These are phyloP conservation scores for Alsophila aescularia DNA, from an alignment of 2,888 invertebrate species.

Conservation along the genomic window DNA sequence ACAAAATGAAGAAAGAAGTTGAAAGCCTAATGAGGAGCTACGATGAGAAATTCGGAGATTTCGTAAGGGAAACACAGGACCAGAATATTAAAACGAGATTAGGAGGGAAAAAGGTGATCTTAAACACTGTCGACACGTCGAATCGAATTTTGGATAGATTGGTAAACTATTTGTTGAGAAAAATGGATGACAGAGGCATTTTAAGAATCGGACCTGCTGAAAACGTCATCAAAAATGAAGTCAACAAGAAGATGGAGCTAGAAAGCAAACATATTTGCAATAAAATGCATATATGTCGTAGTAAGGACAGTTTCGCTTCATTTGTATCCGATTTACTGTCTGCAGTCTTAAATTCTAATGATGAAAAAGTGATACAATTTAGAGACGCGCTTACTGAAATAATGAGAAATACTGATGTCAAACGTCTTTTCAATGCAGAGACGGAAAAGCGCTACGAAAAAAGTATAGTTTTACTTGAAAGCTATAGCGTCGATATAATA, in stretches of 20 bases:
- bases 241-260: slow-evolving; percentile 41
- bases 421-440: slow-evolving; percentile 27
- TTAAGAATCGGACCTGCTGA: slow-evolving; percentile 27
- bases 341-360: slow-evolving; percentile 38
- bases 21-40: slow-evolving; percentile 45
- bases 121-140: slow-evolving; percentile 59
- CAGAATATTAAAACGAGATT: slow-evolving; percentile 54
- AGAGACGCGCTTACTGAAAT: slow-evolving; percentile 51
- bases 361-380: slow-evolving; percentile 44
- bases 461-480: slow-evolving; percentile 28
- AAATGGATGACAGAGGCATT: slow-evolving; percentile 36
- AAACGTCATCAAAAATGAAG: slow-evolving; percentile 40
- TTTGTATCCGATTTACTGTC: slow-evolving; percentile 44
- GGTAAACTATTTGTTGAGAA: slow-evolving; percentile 44
- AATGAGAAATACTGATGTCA: slow-evolving; percentile 40
- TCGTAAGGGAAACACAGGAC: slow-evolving; percentile 45
- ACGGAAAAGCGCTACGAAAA: slow-evolving; percentile 29
- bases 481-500: slow-evolving; percentile 12
- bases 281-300: slow-evolving; percentile 53
- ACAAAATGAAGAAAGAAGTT: slow-evolving; percentile 36
- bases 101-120: slow-evolving; percentile 56
- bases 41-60: slow-evolving; percentile 51
- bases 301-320: slow-evolving; percentile 38
- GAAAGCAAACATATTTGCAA: slow-evolving; percentile 51
- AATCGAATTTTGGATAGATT: slow-evolving; percentile 50